Evolutionary conservation across 2,888 invertebrate genomes (phyloP), one percentile per base, ranked within the genome.

Genomic region (Pyrochroa serraticornis): DNA sequence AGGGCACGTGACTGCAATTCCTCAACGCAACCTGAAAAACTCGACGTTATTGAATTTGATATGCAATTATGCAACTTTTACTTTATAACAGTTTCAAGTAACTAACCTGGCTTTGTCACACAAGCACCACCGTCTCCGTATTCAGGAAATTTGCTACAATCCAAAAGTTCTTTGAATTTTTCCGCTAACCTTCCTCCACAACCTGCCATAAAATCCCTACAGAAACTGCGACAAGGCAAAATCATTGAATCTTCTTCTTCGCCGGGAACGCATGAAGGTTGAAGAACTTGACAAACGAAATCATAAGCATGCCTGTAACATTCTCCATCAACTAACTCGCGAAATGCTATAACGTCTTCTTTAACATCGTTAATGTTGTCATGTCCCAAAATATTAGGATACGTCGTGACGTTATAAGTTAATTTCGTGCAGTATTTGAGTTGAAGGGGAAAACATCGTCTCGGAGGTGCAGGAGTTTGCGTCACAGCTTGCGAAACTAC

Each of bases 271-370:
- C 95, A 95, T 0, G 88, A 85, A 0, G 95, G 94, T 75, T 95
- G 95, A 41, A 95, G 80, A 60, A 93, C 83, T 71, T 91, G 90
- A 72, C 95, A 95, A 5, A 95, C 87, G 73, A 95, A 94, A 72
- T 95, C 93, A 79, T 92, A 92, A 0, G 95, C 93, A 67, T 92
- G 84, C 62, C 89, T 84, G 70, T 92, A 94, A 76, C 95, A 95
- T 78, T 95, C 94, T 0, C 92, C 92, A 75, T 95, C 95, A 6
- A 95, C 88, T n/a, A 95, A 80, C 75, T 91, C 93, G 58, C 92
- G 87, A 74, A 91, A 93, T 0, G 90, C 85, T 42, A 93, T 92
- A 12, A 94, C 84, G 75, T 94, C 90, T 36, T 87, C 84, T 63
- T 84, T 80, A 3, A 94, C 85, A 37, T 89, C 89, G 22, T 85